Evolutionary conservation across 2,888 invertebrate genomes (phyloP), one percentile per base, ranked within the genome.

Genomic region (Aradus depressus): DNA sequence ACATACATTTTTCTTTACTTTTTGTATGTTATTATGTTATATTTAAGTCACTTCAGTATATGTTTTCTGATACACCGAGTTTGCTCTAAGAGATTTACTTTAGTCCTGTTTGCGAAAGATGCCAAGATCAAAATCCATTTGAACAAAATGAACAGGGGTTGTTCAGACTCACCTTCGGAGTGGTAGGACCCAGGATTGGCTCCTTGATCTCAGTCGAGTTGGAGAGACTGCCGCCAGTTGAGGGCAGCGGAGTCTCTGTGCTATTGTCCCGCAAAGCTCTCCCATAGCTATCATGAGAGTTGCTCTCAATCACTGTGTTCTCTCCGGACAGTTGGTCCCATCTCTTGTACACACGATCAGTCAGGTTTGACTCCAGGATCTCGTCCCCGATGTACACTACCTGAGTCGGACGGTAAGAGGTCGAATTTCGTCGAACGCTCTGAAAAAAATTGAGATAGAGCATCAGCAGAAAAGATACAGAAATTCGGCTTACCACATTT

Each of bases 101-200:
- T n/a, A n/a, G n/a, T n/a, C n/a, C n/a, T n/a, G n/a, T n/a, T n/a
- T n/a, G n/a, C n/a, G n/a, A n/a, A n/a, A n/a, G n/a, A n/a, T n/a
- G n/a, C n/a, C n/a, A n/a, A n/a, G n/a, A n/a, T n/a, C n/a, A n/a
- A n/a, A n/a, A n/a, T n/a, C n/a, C n/a, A n/a, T n/a, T n/a, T n/a
- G n/a, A n/a, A n/a, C n/a, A n/a, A n/a, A n/a, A n/a, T n/a, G n/a
- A n/a, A n/a, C n/a, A n/a, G n/a, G n/a, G n/a, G n/a, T n/a, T n/a
- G n/a, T n/a, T n/a, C n/a, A n/a, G n/a, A n/a, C n/a, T n/a, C 6
- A 50, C 21, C 43, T 50, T 50, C 16, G 61, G 71, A 58, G 64
- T 72, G 63, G 70, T 61, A 10, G 81, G 76, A 53, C 77, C 74
- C 0, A 86, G 68, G 3, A 86, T 76, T 0, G 86, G 86, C 60